Base-by-base conservation (phyloP, 1,140 invertebrate genomes). In the Orchesella cincta region DNA sequence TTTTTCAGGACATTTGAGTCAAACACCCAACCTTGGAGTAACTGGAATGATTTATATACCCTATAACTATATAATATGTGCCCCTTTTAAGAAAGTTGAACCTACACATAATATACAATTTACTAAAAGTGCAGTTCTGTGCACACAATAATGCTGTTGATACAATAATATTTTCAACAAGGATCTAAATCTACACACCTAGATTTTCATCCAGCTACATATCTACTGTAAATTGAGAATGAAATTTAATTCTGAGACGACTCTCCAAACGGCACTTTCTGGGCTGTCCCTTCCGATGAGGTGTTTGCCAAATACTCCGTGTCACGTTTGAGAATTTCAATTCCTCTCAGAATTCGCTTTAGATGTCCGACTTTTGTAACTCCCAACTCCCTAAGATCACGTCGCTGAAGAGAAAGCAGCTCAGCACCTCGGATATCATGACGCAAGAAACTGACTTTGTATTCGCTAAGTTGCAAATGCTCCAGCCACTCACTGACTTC, bases 351-450 rank as follows among this genome's bases (percentile, higher is more conserved):
- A 78, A 98, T 94, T 79, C 96, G 89, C 86, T 98, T 98, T 1
- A 98, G 91, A 84, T 98, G 96, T 3, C 96, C 96, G 36, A 98
- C 87, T 78, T 98, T 98, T 1, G 91, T 93, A 31, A 98, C 91
- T 29, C 95, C 95, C 18, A 98, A 87, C 81, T 98, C 96, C 84
- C 95, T 92, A 0, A 95, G 87, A 85, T 96, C 94, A 23, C 93
- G 85, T 72, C 96, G 87, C 1, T 95, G 94, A 64, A 98, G 86
- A 14, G 92, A 91, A 0, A 98, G 86, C 16, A 98, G 87, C 84
- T 98, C 96, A 29, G 92, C 88, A 2, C 96, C 97, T 46, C 94
- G 90, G 78, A 98, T 94, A 85, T 98, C 96, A 84, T 98, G 94
- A 26, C 91, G 90, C 1, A 92, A 87, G 83, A 98, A 98, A 62